phyloP scores from a whole-genome alignment of 2,888 invertebrate species.

The Nomada hirtipes region DNA sequence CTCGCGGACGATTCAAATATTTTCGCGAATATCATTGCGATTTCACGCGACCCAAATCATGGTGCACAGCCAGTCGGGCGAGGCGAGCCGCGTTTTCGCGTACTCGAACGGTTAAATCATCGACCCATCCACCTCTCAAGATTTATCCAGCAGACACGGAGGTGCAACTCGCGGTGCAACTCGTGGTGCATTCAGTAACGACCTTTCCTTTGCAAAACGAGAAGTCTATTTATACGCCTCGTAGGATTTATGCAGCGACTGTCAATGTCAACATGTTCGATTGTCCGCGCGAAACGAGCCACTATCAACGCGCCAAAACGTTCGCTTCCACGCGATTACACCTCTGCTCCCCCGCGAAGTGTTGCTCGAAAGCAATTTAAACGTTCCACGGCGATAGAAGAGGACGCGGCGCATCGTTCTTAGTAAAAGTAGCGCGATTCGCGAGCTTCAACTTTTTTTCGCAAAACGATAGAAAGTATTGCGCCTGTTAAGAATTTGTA shows the following conservation, averaged over 20 bases:
- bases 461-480: too few relatives aligned
- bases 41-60: slow-evolving; percentile 30
- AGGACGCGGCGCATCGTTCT: background rate
- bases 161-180: slow-evolving; percentile 55
- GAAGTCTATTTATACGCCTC: slow-evolving; percentile 60
- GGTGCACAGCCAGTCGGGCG: slow-evolving; percentile 14
- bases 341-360: background rate
- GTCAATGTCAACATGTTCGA: slow-evolving; percentile 68
- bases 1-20: slow-evolving; percentile 15
- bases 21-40: background rate
- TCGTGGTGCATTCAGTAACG: slow-evolving; percentile 53
- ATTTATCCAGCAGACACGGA: slow-evolving; percentile 17
- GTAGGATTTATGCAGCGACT: slow-evolving; percentile 62
- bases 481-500: background rate
- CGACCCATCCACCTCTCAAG: slow-evolving; percentile 40
- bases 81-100: slow-evolving; percentile 34
- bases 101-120: slow-evolving; percentile 44
- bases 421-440: too few relatives aligned
- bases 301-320: slow-evolving; percentile 39
- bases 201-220: slow-evolving; percentile 62
- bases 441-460: too few relatives aligned
- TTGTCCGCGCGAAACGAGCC: slow-evolving; percentile 60
- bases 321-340: background rate
- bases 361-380: background rate
- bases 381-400: background rate